Percentiles rank a stretch among this genome's conserved stretches.
These are phyloP conservation scores for Gadus chalcogrammus DNA, from an alignment of 2,113 vertebrate species.

Conservation along the genomic window DNA sequence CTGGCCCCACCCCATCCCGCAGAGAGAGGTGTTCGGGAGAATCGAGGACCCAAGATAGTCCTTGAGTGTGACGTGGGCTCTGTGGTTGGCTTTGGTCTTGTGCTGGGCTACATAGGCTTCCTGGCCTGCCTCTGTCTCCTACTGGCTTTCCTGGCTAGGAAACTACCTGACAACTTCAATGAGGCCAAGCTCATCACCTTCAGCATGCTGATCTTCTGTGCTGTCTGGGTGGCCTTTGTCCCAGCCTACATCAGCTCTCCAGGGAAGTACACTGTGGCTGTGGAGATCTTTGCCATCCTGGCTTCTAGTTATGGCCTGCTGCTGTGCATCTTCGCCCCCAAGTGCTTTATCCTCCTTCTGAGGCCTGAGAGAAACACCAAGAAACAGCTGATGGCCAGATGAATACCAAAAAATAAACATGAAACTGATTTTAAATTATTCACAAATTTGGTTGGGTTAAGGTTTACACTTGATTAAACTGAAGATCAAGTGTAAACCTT, in stretches of 20 bases:
- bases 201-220: slow-evolving; percentile 65
- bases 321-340: slow-evolving; percentile 51
- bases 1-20: slow-evolving; percentile 43
- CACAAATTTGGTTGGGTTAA: too few species aligned
- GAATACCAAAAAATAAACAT: not conserved
- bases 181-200: slow-evolving; percentile 62
- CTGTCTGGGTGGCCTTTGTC: slow-evolving; percentile 49
- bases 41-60: slow-evolving; percentile 46
- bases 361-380: slow-evolving; percentile 55
- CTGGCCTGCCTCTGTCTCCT: slow-evolving; percentile 53
- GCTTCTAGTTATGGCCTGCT: slow-evolving; percentile 55
- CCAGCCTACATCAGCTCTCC: slow-evolving; percentile 51
- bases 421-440: too few species aligned
- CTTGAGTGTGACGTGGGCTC: slow-evolving; percentile 59
- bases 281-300: slow-evolving; percentile 55
- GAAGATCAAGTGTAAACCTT: too few species aligned
- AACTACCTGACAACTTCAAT: slow-evolving; percentile 60
- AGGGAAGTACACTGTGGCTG: slow-evolving; percentile 44
- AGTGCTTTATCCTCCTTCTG: slow-evolving; percentile 51
- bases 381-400: slow-evolving; percentile 53
- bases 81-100: slow-evolving; percentile 41
- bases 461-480: too few species aligned
- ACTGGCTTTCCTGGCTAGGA: slow-evolving; percentile 50
- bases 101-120: slow-evolving; percentile 56
- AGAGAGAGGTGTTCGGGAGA: slow-evolving; percentile 35